Evolutionary conservation across 2,888 invertebrate species (phyloP), one percentile per base, ranked within the genome.

Genomic region (Torymus auratus): DNA sequence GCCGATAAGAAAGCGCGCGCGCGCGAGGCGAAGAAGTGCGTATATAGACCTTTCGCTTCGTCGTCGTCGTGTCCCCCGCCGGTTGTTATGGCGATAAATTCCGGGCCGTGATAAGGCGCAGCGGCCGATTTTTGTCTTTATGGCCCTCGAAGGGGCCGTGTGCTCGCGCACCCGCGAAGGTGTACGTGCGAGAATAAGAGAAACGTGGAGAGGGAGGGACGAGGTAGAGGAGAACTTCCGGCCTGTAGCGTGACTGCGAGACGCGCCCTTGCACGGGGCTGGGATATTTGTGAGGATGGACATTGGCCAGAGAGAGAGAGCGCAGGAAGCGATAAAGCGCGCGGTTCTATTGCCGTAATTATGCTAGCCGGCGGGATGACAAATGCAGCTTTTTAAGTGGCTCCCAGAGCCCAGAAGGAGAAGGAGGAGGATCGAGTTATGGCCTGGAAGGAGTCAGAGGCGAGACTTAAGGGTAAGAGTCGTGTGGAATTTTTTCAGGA

Each of bases 51-150:
- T 28, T 28, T 28, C 28, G 28, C 28, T 28, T 28, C 28, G 28
- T 28, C 28, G 28, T 71, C 60, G 28, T 17, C 56, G 28, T 84
- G 80, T 85, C 84, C 83, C 84, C 78, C 77, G 84, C 70, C 77
- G 82, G 84, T 74, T 84, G 85, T 85, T 84, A 85, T 85, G 84
- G 84, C 86, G 84, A 88, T 88, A 88, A 88, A 88, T 88, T 88
- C 83, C 76, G 69, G 28, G 83, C 84, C 76, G 85, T 84, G 88
- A 88, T 88, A 88, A 87, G 86, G 83, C 28, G 7, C 84, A 79
- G 81, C 84, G 77, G 80, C 79, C 85, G 87, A 88, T 88, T 88
- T 88, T 88, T 88, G 87, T 87, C 86, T 88, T 88, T 88, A 87
- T 86, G 84, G 85, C 83, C 83, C 87, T 84, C 85, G 83, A 53